phyloP scores from a whole-genome alignment of 2,888 invertebrate genomes.

The Stenichneumon culpator region DNA sequence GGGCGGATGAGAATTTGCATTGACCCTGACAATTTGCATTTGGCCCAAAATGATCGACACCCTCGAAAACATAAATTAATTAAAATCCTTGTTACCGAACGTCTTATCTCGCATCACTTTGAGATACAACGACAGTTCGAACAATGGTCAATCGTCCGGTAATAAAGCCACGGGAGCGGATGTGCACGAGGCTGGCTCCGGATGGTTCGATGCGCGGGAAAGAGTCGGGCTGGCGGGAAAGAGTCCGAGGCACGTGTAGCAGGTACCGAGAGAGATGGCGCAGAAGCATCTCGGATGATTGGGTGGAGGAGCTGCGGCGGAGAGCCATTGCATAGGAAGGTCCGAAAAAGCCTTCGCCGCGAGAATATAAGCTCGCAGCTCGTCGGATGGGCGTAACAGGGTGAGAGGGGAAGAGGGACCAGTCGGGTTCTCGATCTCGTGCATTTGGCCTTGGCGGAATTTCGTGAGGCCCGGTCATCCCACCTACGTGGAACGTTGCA shows the following conservation, averaged over 20 bases:
- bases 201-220: not conserved
- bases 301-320: not conserved
- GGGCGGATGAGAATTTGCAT: too few relatives aligned
- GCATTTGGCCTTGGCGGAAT: conserved; percentile 60
- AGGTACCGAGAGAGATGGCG: not conserved
- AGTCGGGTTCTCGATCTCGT: conserved; percentile 34
- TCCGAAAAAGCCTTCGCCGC: conserved; percentile 4
- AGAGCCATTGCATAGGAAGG: conserved; percentile 20
- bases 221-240: not conserved
- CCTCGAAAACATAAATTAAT: not conserved
- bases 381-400: conserved; percentile 40
- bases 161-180: not conserved
- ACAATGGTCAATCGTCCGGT: not conserved
- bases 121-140: not conserved
- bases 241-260: conserved; percentile 8
- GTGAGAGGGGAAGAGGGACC: conserved; percentile 32
- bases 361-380: conserved; percentile 39
- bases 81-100: not conserved
- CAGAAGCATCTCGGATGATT: conserved; percentile 12
- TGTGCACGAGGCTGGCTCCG: not conserved
- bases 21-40: not conserved
- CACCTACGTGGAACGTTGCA: conserved; percentile 64
- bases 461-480: conserved; percentile 58
- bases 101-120: too few relatives aligned
- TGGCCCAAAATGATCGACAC: not conserved